These are phyloP conservation scores for Planococcus citri DNA, from an alignment of 1,140 invertebrate genomes.

Conservation along the genomic window DNA sequence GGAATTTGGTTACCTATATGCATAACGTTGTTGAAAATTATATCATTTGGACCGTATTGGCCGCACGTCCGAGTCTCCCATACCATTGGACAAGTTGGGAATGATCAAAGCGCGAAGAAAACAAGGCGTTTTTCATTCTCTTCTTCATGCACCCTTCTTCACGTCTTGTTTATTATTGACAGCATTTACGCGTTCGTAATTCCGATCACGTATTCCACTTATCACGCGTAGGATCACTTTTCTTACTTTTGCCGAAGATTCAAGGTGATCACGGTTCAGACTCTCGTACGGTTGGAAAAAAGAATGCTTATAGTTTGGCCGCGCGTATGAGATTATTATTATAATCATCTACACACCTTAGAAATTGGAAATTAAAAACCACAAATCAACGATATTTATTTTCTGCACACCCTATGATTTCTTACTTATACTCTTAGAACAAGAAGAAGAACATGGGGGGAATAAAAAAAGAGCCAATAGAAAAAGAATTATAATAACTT, in stretches of 20 bases:
- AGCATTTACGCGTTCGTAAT: background rate
- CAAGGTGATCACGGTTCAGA: background rate
- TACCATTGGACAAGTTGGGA: too few species aligned
- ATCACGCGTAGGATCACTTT: slow-evolving; percentile 2
- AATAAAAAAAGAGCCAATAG: too few species aligned
- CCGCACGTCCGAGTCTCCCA: too few species aligned
- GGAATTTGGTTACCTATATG: too few species aligned
- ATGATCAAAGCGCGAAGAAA: too few species aligned
- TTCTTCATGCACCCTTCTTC: too few species aligned
- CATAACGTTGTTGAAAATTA: too few species aligned
- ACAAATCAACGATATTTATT: slow-evolving; percentile 4
- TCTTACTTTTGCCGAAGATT: slow-evolving; percentile 6
- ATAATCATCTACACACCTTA: background rate
- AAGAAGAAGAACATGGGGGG: too few species aligned
- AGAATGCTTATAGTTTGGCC: background rate
- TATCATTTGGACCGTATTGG: too few species aligned
- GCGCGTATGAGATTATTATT: background rate
- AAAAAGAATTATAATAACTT: background rate
- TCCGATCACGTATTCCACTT: slow-evolving; percentile 1
- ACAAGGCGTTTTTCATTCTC: too few species aligned
- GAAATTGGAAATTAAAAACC: background rate
- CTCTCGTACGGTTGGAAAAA: background rate
- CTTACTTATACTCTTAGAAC: too few species aligned
- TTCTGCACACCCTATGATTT: background rate
- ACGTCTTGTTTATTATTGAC: too few species aligned